These are phyloP conservation scores for Dromius quadrimaculatus DNA, from an alignment of 2,888 invertebrate species.

Conservation along the genomic window DNA sequence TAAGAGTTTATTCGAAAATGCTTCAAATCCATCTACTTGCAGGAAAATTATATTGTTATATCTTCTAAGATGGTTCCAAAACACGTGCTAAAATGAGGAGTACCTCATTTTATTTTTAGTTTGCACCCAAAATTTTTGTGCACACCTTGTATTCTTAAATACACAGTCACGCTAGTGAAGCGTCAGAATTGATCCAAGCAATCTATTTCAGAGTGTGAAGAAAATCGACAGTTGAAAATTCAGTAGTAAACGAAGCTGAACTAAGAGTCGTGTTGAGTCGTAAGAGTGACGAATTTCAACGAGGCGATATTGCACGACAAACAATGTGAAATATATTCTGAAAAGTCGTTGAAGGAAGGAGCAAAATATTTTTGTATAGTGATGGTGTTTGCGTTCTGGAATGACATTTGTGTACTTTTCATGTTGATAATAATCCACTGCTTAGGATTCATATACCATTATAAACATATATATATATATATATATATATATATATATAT, in stretches of 20 bases:
- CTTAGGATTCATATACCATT: too few species aligned
- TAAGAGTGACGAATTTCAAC: slow-evolving; percentile 32
- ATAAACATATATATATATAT: too few species aligned
- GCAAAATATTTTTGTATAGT: slow-evolving; percentile 34
- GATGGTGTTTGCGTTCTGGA: slow-evolving; percentile 13
- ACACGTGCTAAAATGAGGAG: too few species aligned
- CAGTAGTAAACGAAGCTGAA: slow-evolving; percentile 41
- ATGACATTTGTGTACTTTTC: not conserved
- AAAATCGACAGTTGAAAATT: slow-evolving; percentile 40
- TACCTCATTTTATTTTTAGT: too few species aligned
- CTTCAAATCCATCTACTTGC: too few species aligned
- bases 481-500: too few species aligned
- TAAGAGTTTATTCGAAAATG: too few species aligned
- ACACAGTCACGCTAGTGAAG: slow-evolving; percentile 19
- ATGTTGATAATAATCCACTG: not conserved
- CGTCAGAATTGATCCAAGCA: slow-evolving; percentile 40
- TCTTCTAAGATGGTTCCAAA: too few species aligned
- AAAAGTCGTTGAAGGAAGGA: not conserved
- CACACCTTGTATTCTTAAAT: not conserved
- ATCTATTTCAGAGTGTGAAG: slow-evolving; percentile 40
- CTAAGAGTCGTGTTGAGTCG: slow-evolving; percentile 14
- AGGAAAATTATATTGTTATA: too few species aligned
- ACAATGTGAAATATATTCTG: slow-evolving; percentile 22
- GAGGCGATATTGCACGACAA: slow-evolving; percentile 11
- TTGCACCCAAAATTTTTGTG: not conserved